phyloP scores from a whole-genome alignment of 2,113 vertebrate species.

The Anarhynchus alexandrinus region DNA sequence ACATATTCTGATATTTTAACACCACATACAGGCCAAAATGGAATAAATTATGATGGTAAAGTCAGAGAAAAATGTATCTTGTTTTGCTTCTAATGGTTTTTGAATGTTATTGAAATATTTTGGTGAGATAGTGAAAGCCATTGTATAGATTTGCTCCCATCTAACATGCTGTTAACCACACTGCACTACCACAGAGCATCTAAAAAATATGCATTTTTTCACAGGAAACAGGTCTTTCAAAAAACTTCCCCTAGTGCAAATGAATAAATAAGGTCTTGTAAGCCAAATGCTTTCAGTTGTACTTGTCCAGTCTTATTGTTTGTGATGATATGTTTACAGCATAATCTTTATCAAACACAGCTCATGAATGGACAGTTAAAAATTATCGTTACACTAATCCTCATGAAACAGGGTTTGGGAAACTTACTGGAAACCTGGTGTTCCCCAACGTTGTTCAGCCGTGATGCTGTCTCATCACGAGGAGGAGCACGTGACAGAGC shows the following conservation, averaged over 20 bases:
- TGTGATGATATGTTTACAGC: neutral
- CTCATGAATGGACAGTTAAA: neutral
- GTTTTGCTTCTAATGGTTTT: neutral
- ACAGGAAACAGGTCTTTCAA: neutral
- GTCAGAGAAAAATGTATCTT: neutral
- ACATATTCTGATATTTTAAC: neutral
- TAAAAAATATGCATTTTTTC: neutral
- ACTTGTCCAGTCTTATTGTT: neutral
- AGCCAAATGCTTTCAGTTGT: neutral
- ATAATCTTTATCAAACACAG: neutral
- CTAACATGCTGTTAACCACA: neutral
- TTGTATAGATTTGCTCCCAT: neutral
- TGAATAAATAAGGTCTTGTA: neutral
- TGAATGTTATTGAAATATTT: neutral
- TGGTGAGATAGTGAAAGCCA: neutral
- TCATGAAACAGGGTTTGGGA: neutral
- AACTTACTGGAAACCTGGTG: neutral
- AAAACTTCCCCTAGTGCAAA: neutral
- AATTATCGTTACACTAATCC: neutral
- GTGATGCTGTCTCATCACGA: neutral
- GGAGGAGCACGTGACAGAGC: neutral
- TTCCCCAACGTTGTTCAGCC: neutral
- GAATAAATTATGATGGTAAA: neutral
- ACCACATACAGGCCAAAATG: neutral
- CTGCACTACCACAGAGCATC: neutral